phyloP scores from a whole-genome alignment of 2,113 vertebrate species.

The Uria aalge region DNA sequence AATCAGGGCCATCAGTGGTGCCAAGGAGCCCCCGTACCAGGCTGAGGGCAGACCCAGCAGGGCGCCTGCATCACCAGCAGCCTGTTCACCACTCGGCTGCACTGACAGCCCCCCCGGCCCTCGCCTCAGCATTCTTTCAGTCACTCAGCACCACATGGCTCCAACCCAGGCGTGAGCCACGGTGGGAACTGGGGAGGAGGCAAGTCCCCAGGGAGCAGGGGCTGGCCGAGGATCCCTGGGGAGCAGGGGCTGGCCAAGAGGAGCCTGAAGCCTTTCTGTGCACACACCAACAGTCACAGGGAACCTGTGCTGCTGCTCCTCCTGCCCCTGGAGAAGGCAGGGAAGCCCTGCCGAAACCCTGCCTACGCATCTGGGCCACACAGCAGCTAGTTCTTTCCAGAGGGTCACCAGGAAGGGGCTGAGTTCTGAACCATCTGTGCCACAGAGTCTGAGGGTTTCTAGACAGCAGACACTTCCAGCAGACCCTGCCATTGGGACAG shows the following conservation, averaged over 20 bases:
- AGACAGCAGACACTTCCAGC: background rate
- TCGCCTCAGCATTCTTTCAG: background rate
- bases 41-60: accelerated
- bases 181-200: background rate
- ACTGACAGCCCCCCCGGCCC: background rate
- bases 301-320: background rate
- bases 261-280: background rate
- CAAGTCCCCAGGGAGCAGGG: too few relatives aligned
- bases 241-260: background rate
- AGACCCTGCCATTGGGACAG: background rate
- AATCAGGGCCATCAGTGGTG: accelerated
- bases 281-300: background rate
- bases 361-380: background rate
- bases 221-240: too few relatives aligned
- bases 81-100: background rate
- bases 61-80: background rate
- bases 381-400: background rate
- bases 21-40: accelerated
- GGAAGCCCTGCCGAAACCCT: background rate
- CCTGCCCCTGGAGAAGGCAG: background rate
- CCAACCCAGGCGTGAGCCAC: background rate
- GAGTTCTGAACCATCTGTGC: accelerated
- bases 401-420: background rate
- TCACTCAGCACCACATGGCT: background rate
- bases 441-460: background rate